Evolutionary conservation across 92 coral and sea anemone species (phyloP).

Genomic region (Epizoanthus stellaris): DNA sequence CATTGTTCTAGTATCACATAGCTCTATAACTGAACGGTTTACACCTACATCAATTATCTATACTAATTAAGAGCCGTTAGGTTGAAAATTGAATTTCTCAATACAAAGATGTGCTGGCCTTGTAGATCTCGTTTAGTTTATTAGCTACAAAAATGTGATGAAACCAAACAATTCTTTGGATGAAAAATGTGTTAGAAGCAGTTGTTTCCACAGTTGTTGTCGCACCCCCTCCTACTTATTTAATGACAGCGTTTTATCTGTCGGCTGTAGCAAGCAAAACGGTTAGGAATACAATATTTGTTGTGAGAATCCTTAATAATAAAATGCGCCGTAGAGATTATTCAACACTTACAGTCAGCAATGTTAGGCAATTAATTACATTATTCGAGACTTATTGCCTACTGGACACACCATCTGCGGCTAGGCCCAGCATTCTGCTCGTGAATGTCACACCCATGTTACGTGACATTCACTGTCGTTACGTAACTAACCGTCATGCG

Average conservation of each 20-base stretch:
- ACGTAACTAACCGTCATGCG: slow-evolving; percentile 50
- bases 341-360: slow-evolving; percentile 23
- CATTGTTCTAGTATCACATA: no score
- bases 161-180: no score
- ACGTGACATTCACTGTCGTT: slow-evolving; percentile 42
- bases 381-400: slow-evolving; percentile 15
- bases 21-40: no score
- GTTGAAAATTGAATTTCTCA: no score
- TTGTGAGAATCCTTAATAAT: not conserved
- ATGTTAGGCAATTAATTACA: slow-evolving; percentile 29
- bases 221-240: no score
- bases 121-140: no score
- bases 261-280: not conserved
- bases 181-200: no score
- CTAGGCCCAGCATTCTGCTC: slow-evolving; percentile 17
- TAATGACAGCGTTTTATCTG: not conserved
- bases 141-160: no score
- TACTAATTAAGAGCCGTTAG: no score
- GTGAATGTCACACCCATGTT: slow-evolving; percentile 25
- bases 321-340: not conserved
- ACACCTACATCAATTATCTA: no score
- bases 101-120: no score
- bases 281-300: not conserved
- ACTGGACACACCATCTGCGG: slow-evolving; percentile 23
- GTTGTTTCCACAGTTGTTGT: no score